Conservation (phyloP, 2,797 vertebrate species). For the Xiphorhynchus erythropygius region DNA sequence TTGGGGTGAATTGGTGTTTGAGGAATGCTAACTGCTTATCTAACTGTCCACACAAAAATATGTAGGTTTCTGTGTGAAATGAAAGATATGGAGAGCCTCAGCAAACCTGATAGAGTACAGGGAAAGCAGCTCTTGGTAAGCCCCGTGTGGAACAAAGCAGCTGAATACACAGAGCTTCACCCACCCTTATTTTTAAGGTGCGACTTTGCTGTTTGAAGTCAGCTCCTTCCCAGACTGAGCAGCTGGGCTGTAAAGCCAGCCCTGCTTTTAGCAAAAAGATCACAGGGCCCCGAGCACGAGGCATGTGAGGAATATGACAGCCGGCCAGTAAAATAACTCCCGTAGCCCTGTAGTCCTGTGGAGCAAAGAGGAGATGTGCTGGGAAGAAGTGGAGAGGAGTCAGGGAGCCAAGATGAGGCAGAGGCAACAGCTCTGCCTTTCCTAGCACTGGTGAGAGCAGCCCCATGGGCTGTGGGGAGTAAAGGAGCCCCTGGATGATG, state of each 20-base stretch:
- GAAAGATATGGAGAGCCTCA: accelerated
- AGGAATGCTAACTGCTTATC: background rate
- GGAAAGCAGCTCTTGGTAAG: background rate
- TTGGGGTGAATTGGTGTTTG: background rate
- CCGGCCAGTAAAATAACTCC: background rate
- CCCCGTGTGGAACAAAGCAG: background rate
- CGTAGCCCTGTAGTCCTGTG: background rate
- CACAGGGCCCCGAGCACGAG: background rate
- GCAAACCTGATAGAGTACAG: background rate
- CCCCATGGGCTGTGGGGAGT: accelerated
- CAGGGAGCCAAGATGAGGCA: background rate
- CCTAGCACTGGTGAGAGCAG: background rate
- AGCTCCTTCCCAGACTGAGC: conserved; percentile 28
- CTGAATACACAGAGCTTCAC: background rate
- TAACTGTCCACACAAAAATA: background rate
- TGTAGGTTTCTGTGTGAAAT: background rate
- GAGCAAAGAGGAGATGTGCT: background rate
- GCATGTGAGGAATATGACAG: conserved; percentile 44
- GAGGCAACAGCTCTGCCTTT: background rate
- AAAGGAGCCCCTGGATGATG: background rate
- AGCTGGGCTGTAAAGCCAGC: conserved; percentile 46
- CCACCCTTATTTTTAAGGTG: background rate
- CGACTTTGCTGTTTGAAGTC: conserved; percentile 1
- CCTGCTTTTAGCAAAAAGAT: conserved; percentile 42
- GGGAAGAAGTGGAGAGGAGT: background rate